These are phyloP conservation scores for Drosophila mettleri DNA, from an alignment of 2,888 invertebrate species.

Conservation along the genomic window DNA sequence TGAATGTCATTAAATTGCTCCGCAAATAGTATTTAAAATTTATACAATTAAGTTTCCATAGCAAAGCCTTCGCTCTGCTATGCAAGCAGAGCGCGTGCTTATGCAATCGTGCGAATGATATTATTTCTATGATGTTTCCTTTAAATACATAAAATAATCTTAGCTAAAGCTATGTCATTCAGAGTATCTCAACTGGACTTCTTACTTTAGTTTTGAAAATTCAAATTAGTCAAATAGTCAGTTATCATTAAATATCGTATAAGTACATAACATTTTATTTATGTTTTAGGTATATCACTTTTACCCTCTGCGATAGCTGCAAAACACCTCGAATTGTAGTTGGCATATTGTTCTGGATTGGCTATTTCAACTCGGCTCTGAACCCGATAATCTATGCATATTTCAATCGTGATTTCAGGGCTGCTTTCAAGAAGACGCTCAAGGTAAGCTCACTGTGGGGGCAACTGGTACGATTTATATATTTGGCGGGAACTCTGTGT, in stretches of 20 bases:
- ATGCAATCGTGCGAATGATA: no score
- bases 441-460: constrained; percentile 83
- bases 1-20: no score
- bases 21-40: no score
- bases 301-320: constrained; percentile 91
- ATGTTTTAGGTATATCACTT: constrained; percentile 92
- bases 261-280: background rate
- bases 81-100: no score
- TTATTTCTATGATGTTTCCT: no score
- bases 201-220: background rate
- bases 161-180: no score
- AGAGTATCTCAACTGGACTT: no score
- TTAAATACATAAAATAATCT: no score
- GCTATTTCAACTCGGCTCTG: constrained; percentile 98
- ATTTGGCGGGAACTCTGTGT: constrained; percentile 1
- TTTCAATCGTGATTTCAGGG: constrained; percentile 98
- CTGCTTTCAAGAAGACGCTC: constrained; percentile 96
- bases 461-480: constrained; percentile 13
- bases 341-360: constrained; percentile 97
- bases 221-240: background rate
- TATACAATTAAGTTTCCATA: no score
- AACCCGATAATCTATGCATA: constrained; percentile 99
- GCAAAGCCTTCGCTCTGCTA: no score
- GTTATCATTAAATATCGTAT: no score
- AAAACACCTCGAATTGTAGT: constrained; percentile 94